phyloP scores from a whole-genome alignment of 2,113 vertebrate genomes.

The Stigmatopora argus region DNA sequence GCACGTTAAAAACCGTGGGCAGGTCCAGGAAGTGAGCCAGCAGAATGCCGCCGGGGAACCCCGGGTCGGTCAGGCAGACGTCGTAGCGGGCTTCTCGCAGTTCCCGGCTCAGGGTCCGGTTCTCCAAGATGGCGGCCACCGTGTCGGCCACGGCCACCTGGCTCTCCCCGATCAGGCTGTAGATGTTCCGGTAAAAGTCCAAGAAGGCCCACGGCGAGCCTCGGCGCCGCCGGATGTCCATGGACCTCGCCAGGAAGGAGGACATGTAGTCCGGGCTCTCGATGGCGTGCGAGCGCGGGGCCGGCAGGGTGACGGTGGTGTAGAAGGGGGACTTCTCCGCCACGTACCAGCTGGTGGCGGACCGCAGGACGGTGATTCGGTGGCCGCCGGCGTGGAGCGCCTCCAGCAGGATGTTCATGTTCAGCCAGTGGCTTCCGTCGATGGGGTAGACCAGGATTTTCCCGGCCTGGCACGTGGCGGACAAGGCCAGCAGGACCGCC shows the following conservation, averaged over 20 bases:
- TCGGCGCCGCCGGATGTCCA: constrained; percentile 15
- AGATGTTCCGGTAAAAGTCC: constrained; percentile 36
- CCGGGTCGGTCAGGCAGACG: constrained; percentile 57
- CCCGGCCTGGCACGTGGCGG: constrained; percentile 20
- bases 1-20: constrained; percentile 59
- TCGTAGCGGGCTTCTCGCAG: constrained; percentile 48
- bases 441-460: constrained; percentile 48
- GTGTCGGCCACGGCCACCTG: constrained; percentile 10
- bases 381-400: constrained; percentile 41
- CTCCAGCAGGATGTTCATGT: constrained; percentile 55
- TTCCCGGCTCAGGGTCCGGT: constrained; percentile 33
- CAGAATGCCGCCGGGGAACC: constrained; percentile 48
- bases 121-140: constrained; percentile 45
- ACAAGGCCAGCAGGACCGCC: constrained; percentile 20
- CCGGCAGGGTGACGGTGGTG: constrained; percentile 42
- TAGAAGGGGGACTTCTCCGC: constrained; percentile 38
- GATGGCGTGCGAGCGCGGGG: constrained; percentile 10
- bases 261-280: constrained; percentile 49
- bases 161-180: constrained; percentile 6
- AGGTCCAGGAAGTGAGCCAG: constrained; percentile 58
- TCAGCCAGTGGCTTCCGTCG: constrained; percentile 58
- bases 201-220: constrained; percentile 29
- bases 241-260: constrained; percentile 28
- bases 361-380: constrained; percentile 37
- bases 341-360: constrained; percentile 51